phyloP scores from a whole-genome alignment of 2,797 vertebrate genomes.

The Chelidonichthys spinosus region DNA sequence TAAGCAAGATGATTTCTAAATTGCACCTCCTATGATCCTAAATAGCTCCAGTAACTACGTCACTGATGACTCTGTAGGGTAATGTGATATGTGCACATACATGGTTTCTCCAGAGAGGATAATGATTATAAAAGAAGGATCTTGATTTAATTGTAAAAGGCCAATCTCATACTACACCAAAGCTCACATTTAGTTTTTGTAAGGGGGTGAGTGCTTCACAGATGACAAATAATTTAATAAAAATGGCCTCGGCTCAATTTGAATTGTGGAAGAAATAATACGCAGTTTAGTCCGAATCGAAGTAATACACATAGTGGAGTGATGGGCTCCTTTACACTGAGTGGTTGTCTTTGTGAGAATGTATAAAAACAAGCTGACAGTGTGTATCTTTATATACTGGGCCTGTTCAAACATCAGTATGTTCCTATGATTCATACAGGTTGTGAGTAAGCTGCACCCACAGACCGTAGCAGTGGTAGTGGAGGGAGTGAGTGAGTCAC shows the following conservation, averaged over 20 bases:
- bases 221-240: background rate
- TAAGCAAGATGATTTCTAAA: background rate
- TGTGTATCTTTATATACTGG: background rate
- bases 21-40: background rate
- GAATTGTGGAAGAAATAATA: background rate
- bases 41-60: constrained; percentile 4
- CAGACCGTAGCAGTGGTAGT: background rate
- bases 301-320: background rate
- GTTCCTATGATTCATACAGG: background rate
- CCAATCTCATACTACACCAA: too few relatives aligned
- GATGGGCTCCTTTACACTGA: background rate
- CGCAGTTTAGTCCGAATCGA: background rate
- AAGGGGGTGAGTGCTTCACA: background rate
- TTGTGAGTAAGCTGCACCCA: background rate
- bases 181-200: background rate
- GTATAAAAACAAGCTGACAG: background rate
- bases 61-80: background rate
- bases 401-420: background rate
- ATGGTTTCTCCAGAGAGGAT: too few relatives aligned
- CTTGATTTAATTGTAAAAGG: constrained; percentile 13
- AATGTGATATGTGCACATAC: background rate
- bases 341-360: background rate
- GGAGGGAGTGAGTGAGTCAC: background rate
- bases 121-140: background rate
- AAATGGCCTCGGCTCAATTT: background rate